These are phyloP conservation scores for Gadus macrocephalus DNA, from an alignment of 2,113 vertebrate species.

Conservation along the genomic window DNA sequence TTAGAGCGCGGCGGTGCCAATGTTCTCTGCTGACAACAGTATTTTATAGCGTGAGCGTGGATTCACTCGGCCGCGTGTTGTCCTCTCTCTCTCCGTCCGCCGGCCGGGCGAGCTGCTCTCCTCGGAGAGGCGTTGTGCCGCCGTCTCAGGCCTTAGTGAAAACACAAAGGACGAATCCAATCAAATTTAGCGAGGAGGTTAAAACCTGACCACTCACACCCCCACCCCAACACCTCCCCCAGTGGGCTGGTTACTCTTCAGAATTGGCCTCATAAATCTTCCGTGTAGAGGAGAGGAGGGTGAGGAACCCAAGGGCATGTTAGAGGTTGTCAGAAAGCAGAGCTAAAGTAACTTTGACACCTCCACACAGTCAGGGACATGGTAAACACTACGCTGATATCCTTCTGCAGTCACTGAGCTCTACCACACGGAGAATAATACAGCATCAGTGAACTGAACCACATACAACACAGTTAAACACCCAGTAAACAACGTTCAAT, in stretches of 20 bases:
- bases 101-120: constrained; percentile 39
- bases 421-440: constrained; percentile 48
- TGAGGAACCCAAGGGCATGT: constrained; percentile 63
- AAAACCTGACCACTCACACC: constrained; percentile 55
- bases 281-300: constrained; percentile 56
- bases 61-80: constrained; percentile 56
- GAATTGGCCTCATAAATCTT: constrained; percentile 73
- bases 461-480: too few species aligned
- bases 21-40: constrained; percentile 48
- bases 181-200: constrained; percentile 66
- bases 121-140: constrained; percentile 46
- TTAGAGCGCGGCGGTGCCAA: too few species aligned
- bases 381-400: constrained; percentile 47
- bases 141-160: constrained; percentile 41
- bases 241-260: constrained; percentile 65
- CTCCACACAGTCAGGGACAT: constrained; percentile 46
- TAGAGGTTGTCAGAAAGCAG: constrained; percentile 69
- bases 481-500: too few species aligned
- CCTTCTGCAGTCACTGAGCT: constrained; percentile 40
- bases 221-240: constrained; percentile 22
- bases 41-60: constrained; percentile 49
- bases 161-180: constrained; percentile 66
- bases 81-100: constrained; percentile 40
- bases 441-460: constrained; percentile 10
- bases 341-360: constrained; percentile 66